Conservation (phyloP, 2,797 vertebrate genomes). For the Masticophis lateralis region DNA sequence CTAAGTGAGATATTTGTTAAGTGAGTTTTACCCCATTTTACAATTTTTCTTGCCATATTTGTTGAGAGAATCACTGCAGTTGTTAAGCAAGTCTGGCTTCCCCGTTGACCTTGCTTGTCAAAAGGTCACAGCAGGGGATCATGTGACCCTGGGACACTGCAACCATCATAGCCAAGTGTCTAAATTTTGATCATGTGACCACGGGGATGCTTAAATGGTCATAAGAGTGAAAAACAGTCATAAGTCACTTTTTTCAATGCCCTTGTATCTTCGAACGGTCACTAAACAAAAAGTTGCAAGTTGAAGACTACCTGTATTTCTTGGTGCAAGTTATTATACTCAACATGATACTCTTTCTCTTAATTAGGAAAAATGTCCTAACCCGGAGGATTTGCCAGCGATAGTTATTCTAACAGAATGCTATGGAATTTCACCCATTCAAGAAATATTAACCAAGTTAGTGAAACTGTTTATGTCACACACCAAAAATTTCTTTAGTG, state of each 20-base stretch:
- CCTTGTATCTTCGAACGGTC: neutral
- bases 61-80: neutral
- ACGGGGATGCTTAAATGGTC: neutral
- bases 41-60: neutral
- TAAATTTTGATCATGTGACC: neutral
- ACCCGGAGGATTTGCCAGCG: neutral
- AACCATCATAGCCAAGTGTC: neutral
- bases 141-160: neutral
- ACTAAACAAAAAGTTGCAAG: neutral
- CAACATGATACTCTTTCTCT: neutral
- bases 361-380: neutral
- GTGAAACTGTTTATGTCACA: slow-evolving; percentile 64
- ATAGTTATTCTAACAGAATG: neutral
- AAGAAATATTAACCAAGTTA: neutral
- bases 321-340: neutral
- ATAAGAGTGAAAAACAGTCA: neutral
- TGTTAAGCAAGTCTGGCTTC: neutral
- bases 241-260: neutral
- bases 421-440: neutral
- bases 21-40: too few species aligned
- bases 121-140: neutral
- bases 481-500: slow-evolving; percentile 98
- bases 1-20: too few species aligned
- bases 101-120: neutral
- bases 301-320: neutral